Evolutionary conservation across 2,113 vertebrate genomes (phyloP), one percentile per base, ranked within the genome.

Genomic region (Neotragus pygmaeus): DNA sequence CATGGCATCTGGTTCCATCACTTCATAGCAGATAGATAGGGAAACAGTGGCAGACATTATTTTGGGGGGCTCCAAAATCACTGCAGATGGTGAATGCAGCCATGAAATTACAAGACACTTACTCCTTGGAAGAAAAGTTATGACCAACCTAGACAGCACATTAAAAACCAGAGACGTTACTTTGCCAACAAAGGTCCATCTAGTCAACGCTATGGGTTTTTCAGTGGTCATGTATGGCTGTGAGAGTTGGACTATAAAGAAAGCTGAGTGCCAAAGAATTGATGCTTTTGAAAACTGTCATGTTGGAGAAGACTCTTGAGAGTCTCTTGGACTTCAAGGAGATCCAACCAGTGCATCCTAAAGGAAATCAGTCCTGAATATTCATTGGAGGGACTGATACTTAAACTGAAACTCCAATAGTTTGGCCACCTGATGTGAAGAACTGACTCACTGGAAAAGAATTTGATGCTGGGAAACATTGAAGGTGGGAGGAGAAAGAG

Each of bases 41-140:
- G 64, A 66, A 66, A n/a, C 33, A n/a, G 16, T 66, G 64, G 0
- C 33, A n/a, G 33, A 66, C 33, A n/a, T n/a, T 66, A 19, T 19
- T n/a, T 66, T 66, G 0, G 0, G 0, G 33, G 33, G 4, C 64
- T 66, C 33, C 33, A 66, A n/a, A 66, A 66, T 66, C 33, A 66
- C 16, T 66, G 33, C 64, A 66, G 33, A n/a, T 66, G 33, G 33
- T 66, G 16, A 66, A 0, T 66, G 7, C 7, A n/a, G 1, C 33
- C 8, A 66, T 66, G 64, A 66, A 66, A 66, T 66, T 66, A 66
- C 3, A 66, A 66, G 33, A 66, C 1, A 9, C 16, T n/a, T 66
- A 5, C 8, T 66, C 64, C 8, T 66, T 66, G 16, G 33, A n/a
- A 19, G 60, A 5, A n/a, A 66, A 66, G 64, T 66, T n/a, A 10